Base-by-base conservation (phyloP, 2,888 invertebrate species). In the Panorpa germanica region DNA sequence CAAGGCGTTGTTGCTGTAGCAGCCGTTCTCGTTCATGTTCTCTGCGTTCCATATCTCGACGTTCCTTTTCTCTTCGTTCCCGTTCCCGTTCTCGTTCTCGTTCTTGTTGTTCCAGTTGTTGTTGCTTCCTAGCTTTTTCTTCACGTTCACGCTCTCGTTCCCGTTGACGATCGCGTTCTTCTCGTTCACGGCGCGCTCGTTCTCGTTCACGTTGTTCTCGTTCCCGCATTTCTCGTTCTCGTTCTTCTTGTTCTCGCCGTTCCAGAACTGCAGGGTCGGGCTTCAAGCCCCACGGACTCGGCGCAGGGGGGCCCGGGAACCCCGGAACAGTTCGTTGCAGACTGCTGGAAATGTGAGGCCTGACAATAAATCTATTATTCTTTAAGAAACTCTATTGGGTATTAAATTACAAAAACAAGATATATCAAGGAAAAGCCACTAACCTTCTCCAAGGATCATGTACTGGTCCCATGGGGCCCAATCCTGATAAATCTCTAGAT, bases 381-480 rank as follows among this genome's bases (percentile, higher is more conserved):
- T 10, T 16, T 9, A 31, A 20, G n/a, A 25, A 14, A 35, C 19
- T 18, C 17, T 33, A 7, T 13, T 17, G 4, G 24, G 3, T 25
- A 18, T 11, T 31, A 22, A 19, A 25, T 21, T 16, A 11, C n/a
- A 25, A 25, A n/a, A 4, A 34, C 7, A 25, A 29, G 25, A 20
- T 18, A 17, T 18, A 28, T 28, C n/a, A 32, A 9, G 8, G 8
- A 20, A n/a, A 20, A 6, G 26, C 23, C 31, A 45, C 51, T 45
- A 54, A 69, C 60, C 67, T 62, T 52, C 73, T 59, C 74, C 74
- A 75, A 5, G 72, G 70, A 53, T 75, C 75, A 44, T 70, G 69
- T 28, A 61, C 53, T 9, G 54, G 45, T 28, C 35, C 34, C 32
- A 61, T 39, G 11, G 52, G 52, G 27, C 52, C 57, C 43, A 52